A percentile compares a stretch with the other conserved stretches of the same genome.
Evolutionary conservation across 1,140 invertebrate species (phyloP).

Genomic region (Venturia canescens): DNA sequence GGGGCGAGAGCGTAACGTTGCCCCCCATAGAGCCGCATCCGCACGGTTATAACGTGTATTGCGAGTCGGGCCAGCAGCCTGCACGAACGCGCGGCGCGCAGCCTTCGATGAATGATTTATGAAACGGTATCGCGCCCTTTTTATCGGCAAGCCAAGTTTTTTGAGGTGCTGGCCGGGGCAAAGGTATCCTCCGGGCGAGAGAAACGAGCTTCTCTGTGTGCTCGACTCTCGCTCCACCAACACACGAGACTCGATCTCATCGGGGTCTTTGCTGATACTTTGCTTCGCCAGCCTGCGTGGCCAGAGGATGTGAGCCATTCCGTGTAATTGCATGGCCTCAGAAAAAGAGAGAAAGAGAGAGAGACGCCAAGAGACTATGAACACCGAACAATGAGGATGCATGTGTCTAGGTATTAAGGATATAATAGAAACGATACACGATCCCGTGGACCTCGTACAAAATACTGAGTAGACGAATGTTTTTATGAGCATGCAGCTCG

Average conservation of each 20-base stretch:
- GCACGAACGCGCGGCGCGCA: too few species aligned
- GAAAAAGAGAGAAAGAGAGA: constrained; percentile 2
- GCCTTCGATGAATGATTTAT: constrained; percentile 40
- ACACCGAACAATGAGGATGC: not conserved
- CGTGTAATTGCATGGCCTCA: constrained; percentile 50
- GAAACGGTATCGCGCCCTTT: constrained; percentile 44
- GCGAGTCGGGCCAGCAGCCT: constrained; percentile 3
- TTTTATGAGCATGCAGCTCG: too few species aligned
- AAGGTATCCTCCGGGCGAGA: constrained; percentile 30
- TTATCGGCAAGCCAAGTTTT: constrained; percentile 25
- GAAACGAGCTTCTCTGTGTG: not conserved
- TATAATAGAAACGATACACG: constrained; percentile 4
- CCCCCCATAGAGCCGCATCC: not conserved
- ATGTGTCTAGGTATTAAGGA: not conserved
- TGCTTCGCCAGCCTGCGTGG: constrained; percentile 34
- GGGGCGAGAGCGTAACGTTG: not conserved
- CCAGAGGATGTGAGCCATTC: constrained; percentile 56
- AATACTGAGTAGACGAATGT: too few species aligned
- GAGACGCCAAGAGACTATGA: not conserved
- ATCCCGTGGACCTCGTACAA: too few species aligned
- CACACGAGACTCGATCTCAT: constrained; percentile 1
- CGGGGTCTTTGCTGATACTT: constrained; percentile 42
- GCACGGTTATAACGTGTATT: not conserved
- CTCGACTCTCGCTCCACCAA: too few species aligned
- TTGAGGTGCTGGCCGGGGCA: not conserved